Percentiles rank a stretch among this genome's conserved stretches.
Evolutionary conservation across 1,140 invertebrate genomes (phyloP).

Genomic region (Panulirus ornatus): DNA sequence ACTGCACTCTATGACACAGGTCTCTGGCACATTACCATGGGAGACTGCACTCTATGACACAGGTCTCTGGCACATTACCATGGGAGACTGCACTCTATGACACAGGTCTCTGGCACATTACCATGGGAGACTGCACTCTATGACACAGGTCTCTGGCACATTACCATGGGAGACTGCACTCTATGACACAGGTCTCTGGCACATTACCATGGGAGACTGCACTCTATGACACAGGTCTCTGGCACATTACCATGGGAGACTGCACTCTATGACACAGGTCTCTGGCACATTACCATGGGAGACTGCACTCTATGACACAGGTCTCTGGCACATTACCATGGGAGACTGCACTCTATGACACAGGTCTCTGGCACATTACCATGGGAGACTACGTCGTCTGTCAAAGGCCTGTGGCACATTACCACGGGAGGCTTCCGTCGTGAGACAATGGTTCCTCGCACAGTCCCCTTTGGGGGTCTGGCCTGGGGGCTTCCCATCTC

Average conservation of each 20-base stretch:
- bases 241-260: neutral
- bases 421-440: neutral
- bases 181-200: neutral
- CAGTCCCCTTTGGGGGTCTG: no score
- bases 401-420: neutral
- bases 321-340: neutral
- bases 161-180: neutral
- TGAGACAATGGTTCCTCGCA: no score
- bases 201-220: neutral
- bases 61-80: neutral
- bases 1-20: neutral
- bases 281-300: neutral
- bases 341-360: no score
- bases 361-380: neutral
- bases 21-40: no score
- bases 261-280: neutral
- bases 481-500: no score
- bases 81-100: neutral
- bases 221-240: neutral
- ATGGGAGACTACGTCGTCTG: neutral
- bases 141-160: neutral
- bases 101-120: neutral
- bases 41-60: no score
- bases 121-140: neutral
- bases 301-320: neutral